phyloP scores from a whole-genome alignment of 1,140 invertebrate species.

The Diploscapter pachys region DNA sequence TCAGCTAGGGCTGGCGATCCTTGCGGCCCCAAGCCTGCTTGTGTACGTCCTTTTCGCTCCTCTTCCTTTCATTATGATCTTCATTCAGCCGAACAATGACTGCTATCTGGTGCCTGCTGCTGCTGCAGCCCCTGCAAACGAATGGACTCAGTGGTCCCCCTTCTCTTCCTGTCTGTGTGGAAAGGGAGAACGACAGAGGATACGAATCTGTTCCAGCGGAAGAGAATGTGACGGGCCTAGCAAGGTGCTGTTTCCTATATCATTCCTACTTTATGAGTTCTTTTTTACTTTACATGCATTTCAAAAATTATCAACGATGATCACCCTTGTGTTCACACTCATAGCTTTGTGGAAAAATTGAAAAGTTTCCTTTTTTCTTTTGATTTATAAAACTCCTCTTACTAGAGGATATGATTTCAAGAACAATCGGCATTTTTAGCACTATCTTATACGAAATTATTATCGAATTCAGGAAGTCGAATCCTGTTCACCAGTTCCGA shows the following conservation, averaged over 20 bases:
- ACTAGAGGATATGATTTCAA: constrained; percentile 8
- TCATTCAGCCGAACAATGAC: constrained; percentile 18
- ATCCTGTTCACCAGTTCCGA: constrained; percentile 20
- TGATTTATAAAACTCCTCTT: too few relatives aligned
- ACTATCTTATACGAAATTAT: background rate
- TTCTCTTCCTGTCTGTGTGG: constrained; percentile 71
- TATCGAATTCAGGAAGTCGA: constrained; percentile 29
- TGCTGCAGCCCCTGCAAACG: background rate
- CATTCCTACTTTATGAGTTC: background rate
- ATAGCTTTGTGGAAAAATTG: background rate
- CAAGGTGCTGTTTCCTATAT: constrained; percentile 10
- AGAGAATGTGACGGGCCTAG: constrained; percentile 32
- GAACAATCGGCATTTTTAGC: background rate
- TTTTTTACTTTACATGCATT: too few relatives aligned
- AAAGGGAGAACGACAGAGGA: constrained; percentile 63
- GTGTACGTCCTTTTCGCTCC: constrained; percentile 4
- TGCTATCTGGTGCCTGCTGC: constrained; percentile 22
- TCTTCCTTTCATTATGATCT: background rate
- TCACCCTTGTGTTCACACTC: constrained; percentile 15
- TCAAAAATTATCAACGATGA: background rate
- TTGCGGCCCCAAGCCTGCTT: constrained; percentile 36
- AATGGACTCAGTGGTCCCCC: constrained; percentile 74
- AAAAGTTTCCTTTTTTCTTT: background rate
- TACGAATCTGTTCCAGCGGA: constrained; percentile 41
- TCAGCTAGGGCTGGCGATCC: constrained; percentile 34